Evolutionary conservation across 2,113 vertebrate species (phyloP).

Genomic region (Microcebus griseorufus): DNA sequence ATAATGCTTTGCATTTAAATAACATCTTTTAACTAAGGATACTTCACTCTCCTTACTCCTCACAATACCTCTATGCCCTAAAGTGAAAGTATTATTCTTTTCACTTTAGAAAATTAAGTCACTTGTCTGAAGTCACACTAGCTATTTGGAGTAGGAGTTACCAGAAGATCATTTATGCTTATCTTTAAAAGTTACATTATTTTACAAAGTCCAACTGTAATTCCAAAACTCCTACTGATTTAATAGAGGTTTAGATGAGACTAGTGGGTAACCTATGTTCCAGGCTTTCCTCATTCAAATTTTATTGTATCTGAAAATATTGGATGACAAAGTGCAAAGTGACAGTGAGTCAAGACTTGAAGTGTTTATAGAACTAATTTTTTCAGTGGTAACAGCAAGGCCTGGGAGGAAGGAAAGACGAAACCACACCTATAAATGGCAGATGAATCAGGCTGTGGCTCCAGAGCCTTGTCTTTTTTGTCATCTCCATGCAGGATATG

Average conservation of each 20-base stretch:
- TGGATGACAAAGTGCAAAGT: constrained; percentile 27
- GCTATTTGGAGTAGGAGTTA: background rate
- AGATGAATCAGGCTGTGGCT: constrained; percentile 56
- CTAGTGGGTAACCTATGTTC: background rate
- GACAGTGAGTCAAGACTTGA: constrained; percentile 51
- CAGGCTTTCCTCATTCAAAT: constrained; percentile 13
- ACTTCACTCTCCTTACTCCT: constrained; percentile 43
- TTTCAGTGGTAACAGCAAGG: constrained; percentile 36
- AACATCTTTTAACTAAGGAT: constrained; percentile 51
- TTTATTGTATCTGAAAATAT: constrained; percentile 61
- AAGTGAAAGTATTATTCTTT: constrained; percentile 13
- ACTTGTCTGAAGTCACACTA: background rate
- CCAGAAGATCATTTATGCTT: background rate
- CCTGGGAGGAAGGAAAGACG: constrained; percentile 26
- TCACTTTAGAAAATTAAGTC: constrained; percentile 45
- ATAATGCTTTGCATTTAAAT: constrained; percentile 50
- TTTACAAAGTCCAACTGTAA: constrained; percentile 25
- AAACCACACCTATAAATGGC: constrained; percentile 65
- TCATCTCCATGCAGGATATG: background rate
- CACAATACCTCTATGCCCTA: background rate
- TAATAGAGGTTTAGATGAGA: background rate
- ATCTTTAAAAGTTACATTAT: background rate
- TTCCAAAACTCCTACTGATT: background rate
- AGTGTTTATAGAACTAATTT: constrained; percentile 51
- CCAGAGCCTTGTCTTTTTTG: background rate